Conservation (phyloP, 2,113 vertebrate species). For the Apodemus speciosus region DNA sequence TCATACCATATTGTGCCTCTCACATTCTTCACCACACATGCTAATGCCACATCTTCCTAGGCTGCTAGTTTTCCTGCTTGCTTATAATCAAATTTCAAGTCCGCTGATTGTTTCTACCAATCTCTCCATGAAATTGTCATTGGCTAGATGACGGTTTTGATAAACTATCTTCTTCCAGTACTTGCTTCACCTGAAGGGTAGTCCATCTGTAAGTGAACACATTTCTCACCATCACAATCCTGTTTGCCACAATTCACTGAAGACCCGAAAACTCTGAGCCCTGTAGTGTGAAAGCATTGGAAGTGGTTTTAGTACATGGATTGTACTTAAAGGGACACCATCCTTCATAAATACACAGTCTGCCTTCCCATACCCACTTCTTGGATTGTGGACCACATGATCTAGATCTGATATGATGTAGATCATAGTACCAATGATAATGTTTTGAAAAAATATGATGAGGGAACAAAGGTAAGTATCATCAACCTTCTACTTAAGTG, state of each 20-base stretch:
- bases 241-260: neutral
- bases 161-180: neutral
- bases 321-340: neutral
- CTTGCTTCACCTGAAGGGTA: neutral
- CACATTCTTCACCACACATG: conserved; percentile 88
- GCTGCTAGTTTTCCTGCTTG: conserved; percentile 88
- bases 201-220: neutral
- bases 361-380: neutral
- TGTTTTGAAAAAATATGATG: conserved; percentile 60
- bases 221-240: neutral
- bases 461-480: conserved; percentile 61
- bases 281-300: rapidly evolving
- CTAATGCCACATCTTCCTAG: conserved; percentile 89
- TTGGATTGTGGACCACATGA: neutral
- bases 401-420: neutral
- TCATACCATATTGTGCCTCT: conserved; percentile 90
- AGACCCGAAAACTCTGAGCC: neutral
- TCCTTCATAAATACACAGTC: rapidly evolving
- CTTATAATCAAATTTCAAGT: conserved; percentile 91
- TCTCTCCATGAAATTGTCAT: neutral
- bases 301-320: neutral
- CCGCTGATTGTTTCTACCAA: conserved; percentile 86
- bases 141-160: neutral
- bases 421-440: neutral
- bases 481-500: conserved; percentile 76